These are phyloP conservation scores for Pteronura brasiliensis DNA, from an alignment of 2,113 vertebrate genomes.

Conservation along the genomic window DNA sequence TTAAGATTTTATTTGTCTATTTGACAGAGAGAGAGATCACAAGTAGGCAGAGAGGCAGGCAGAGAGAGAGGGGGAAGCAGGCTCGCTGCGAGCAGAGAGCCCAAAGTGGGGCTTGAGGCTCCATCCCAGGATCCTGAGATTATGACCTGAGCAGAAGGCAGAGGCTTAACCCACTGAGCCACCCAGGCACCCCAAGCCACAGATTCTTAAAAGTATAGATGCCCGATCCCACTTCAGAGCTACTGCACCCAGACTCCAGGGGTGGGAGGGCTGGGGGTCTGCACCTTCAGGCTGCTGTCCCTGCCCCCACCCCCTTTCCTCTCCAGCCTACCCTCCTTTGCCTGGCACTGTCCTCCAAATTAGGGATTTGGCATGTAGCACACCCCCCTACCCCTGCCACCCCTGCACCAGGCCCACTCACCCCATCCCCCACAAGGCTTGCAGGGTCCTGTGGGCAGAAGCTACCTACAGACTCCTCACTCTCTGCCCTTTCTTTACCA, in stretches of 20 bases:
- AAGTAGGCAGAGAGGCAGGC: too few species aligned
- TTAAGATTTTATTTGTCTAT: too few species aligned
- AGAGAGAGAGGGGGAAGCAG: too few species aligned
- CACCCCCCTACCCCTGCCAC: too few species aligned
- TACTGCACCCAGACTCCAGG: neutral
- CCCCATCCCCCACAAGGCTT: too few species aligned
- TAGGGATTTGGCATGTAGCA: neutral
- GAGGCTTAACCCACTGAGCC: too few species aligned
- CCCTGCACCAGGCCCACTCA: neutral
- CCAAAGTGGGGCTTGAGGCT: too few species aligned
- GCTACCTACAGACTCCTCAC: neutral
- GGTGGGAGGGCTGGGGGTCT: rapidly evolving
- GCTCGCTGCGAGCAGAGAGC: too few species aligned
- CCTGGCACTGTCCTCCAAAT: neutral
- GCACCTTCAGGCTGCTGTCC: neutral
- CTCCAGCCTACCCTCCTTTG: neutral
- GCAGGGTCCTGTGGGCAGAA: neutral
- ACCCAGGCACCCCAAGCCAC: too few species aligned
- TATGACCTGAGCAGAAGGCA: too few species aligned
- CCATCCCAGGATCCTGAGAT: too few species aligned
- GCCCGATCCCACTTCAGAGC: neutral
- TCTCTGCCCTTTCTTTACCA: neutral
- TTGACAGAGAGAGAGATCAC: too few species aligned
- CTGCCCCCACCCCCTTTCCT: neutral
- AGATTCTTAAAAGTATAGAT: neutral